phyloP scores from a whole-genome alignment of 2,113 vertebrate species.

The Rhynchopsitta pachyrhyncha region DNA sequence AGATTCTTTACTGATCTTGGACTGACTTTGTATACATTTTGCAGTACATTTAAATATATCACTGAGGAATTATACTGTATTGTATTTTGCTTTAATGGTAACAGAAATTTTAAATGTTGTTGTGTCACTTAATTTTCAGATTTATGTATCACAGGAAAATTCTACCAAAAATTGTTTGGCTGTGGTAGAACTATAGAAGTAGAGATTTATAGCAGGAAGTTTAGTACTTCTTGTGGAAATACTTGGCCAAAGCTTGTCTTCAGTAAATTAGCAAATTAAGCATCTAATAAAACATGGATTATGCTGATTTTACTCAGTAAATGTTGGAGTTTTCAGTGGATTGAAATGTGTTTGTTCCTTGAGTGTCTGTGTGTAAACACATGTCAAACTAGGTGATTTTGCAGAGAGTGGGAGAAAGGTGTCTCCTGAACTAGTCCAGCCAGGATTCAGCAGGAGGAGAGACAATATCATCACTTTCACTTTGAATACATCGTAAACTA shows the following conservation, averaged over 20 bases:
- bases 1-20: constrained; percentile 65
- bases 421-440: neutral
- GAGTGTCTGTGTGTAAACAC: constrained; percentile 11
- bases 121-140: constrained; percentile 48
- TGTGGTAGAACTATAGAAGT: constrained; percentile 28
- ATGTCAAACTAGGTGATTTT: neutral
- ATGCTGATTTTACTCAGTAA: constrained; percentile 35
- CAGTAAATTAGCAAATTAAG: constrained; percentile 48
- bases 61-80: constrained; percentile 36
- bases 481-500: constrained; percentile 45
- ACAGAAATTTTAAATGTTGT: constrained; percentile 32
- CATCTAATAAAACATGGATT: constrained; percentile 56
- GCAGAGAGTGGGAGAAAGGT: neutral
- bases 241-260: constrained; percentile 61
- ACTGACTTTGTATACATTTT: constrained; percentile 53
- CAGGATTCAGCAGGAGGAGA: neutral
- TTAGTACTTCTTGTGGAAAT: constrained; percentile 47
- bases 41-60: constrained; percentile 48
- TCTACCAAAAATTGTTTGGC: constrained; percentile 39
- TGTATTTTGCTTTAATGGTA: constrained; percentile 59
- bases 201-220: constrained; percentile 29
- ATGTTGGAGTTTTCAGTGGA: constrained; percentile 57
- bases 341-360: constrained; percentile 68
- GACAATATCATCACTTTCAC: neutral
- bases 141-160: constrained; percentile 41